Base-by-base conservation (phyloP, 2,113 vertebrate species). In the Muntiacus muntjak region DNA sequence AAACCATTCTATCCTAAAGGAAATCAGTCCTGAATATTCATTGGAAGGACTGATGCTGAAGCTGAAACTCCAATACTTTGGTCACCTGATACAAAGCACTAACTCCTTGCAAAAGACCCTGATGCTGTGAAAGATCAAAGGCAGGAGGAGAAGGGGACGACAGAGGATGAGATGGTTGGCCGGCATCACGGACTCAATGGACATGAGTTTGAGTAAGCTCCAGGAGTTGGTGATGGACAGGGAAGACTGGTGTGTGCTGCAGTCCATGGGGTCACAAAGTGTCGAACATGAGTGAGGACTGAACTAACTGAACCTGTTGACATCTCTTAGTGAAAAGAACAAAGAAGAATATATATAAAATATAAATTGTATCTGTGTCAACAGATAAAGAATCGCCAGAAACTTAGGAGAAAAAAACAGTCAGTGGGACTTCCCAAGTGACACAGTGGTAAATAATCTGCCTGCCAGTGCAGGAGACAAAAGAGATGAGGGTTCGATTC, bases 171-270 rank as follows among this genome's bases (percentile, higher is more conserved):
- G 19, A 71, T 71, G n/a, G 67, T 71, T 71, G n/a, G n/a, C 40
- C 23, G 19, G 67, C 67, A 23, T 23, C 19, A 71, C n/a, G 0
- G 0, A 40, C 67, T 36, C n/a, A 71, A n/a, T 71, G n/a, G n/a
- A 40, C 2, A 71, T 71, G 67, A 71, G 67, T 74, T 40, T 74
- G 67, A 23, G 19, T 40, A 40, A 40, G 2, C 21, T 40, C 67
- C 19, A 13, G 10, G 67, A 23, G 36, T 74, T 40, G 36, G 36
- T 74, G 67, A 74, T 74, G 36, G 67, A 13, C 67, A 25, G 67
- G 67, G 36, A 23, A 36, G 36, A 10, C 67, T 40, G 19, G 5
- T 0, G 1, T 0, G 1, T 74, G 36, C n/a, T 74, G 10, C 67
- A 74, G n/a, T 40, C 64, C 67, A 40, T 13, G 19, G 19, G 19